Evolutionary conservation across 2,888 invertebrate genomes (phyloP), one percentile per base, ranked within the genome.

Genomic region (Nomada ruficornis): DNA sequence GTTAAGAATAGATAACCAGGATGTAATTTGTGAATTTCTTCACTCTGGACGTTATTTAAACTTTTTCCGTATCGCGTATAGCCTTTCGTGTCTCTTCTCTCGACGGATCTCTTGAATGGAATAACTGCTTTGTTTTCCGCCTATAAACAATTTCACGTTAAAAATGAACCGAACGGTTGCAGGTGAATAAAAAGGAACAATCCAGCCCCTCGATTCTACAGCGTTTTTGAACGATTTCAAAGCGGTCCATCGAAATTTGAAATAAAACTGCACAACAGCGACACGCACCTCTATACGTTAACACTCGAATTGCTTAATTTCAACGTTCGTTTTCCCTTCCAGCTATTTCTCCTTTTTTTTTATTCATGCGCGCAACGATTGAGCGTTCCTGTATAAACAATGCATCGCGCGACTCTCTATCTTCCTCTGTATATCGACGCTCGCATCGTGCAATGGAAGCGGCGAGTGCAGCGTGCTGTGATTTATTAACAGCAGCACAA

Each of bases 401-500:
- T 76, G 62, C 74, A 42, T 59, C 59, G 60, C 68, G 47, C 54
- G 50, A 36, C 71, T 73, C 74, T 72, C 69, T 50, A 62, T 67
- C 70, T 80, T 26, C 67, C 69, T 64, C 73, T 69, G 54, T 85
- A 18, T 29, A 18, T 76, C 73, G 72, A 15, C 59, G 69, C 57
- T 62, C 55, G 57, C 65, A 70, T 80, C 83, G 87, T 75, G 70
- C 82, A 84, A 86, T 83, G 80, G 76, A 83, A 71, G 74, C 79
- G 68, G 68, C 81, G 82, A 82, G 63, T 78, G 86, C 82, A 81
- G 79, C 78, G 68, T 77, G 84, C 90, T 89, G 90, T 93, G 92
- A 92, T 92, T 93, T 93, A 93, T 93, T 90, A 91, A 93, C 91
- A 90, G 82, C 79, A 83, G 86, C 82, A 86, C 90, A 89, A 93